Evolutionary conservation across 2,888 invertebrate species (phyloP).

Genomic region (Drosophila eohydei): DNA sequence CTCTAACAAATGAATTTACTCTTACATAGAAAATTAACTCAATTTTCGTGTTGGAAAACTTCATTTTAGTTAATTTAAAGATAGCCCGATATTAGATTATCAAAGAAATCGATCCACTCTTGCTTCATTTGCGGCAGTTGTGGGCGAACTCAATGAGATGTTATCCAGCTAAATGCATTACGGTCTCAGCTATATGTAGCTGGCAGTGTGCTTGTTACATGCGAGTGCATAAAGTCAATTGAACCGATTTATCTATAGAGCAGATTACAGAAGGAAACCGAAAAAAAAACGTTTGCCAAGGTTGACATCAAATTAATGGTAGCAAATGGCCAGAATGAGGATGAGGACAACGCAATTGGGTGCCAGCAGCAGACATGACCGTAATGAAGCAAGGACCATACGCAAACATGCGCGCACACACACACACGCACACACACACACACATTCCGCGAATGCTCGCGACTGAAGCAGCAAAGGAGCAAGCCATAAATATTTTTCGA

Average conservation of each 20-base stretch:
- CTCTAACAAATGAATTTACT: no score
- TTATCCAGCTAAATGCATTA: conserved; percentile 25
- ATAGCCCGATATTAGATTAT: not conserved
- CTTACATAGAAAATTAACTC: no score
- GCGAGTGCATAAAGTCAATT: conserved; percentile 55
- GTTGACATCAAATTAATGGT: conserved; percentile 60
- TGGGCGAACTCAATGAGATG: conserved; percentile 15
- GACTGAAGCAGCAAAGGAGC: conserved; percentile 51
- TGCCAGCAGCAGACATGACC: conserved; percentile 59
- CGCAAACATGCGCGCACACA: conserved; percentile 11
- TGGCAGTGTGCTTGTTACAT: conserved; percentile 18
- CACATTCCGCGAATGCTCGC: conserved; percentile 60
- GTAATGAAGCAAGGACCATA: conserved; percentile 62
- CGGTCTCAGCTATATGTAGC: not conserved
- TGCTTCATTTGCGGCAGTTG: conserved; percentile 5
- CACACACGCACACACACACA: conserved; percentile 3
- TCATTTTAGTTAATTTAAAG: no score
- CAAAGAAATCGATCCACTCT: conserved; percentile 2
- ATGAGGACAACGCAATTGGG: conserved; percentile 28
- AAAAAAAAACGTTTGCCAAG: conserved; percentile 45
- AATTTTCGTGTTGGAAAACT: no score
- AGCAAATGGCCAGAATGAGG: conserved; percentile 28
- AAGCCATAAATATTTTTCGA: conserved; percentile 78
- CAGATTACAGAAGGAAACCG: conserved; percentile 41
- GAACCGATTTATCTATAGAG: conserved; percentile 48